Conservation (phyloP, 2,113 vertebrate species). For the Neodontobutis hainanensis region DNA sequence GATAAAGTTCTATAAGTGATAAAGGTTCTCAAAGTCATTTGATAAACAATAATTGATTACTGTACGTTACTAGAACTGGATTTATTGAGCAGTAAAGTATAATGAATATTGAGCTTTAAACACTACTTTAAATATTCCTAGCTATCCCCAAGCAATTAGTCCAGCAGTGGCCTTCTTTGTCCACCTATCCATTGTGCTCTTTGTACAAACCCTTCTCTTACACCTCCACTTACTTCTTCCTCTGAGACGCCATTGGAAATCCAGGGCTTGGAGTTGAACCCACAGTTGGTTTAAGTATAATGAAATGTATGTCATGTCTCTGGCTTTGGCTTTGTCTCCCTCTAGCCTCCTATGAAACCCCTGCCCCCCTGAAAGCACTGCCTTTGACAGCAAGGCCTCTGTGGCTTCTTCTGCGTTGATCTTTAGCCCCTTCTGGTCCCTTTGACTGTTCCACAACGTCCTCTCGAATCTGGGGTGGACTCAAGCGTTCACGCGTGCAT, state of each 20-base stretch:
- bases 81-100: neutral
- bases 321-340: slow-evolving; percentile 50
- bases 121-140: slow-evolving; percentile 68
- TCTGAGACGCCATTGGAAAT: slow-evolving; percentile 73
- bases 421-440: slow-evolving; percentile 75
- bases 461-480: slow-evolving; percentile 69
- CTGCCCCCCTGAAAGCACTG: slow-evolving; percentile 68
- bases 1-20: too few relatives aligned
- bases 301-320: slow-evolving; percentile 79
- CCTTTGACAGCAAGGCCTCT: slow-evolving; percentile 75
- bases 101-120: slow-evolving; percentile 65
- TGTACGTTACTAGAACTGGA: too few relatives aligned
- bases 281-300: slow-evolving; percentile 78
- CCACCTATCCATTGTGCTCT: slow-evolving; percentile 74
- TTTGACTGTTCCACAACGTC: slow-evolving; percentile 74
- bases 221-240: slow-evolving; percentile 72
- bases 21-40: too few relatives aligned
- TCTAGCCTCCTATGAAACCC: slow-evolving; percentile 62
- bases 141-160: slow-evolving; percentile 74
- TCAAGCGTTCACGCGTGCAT: slow-evolving; percentile 57
- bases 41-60: too few relatives aligned
- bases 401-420: slow-evolving; percentile 73
- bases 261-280: slow-evolving; percentile 70
- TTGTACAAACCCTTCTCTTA: slow-evolving; percentile 68
- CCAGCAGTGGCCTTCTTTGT: slow-evolving; percentile 66